Conservation (phyloP, 2,797 vertebrate species). For the Chelmon rostratus region DNA sequence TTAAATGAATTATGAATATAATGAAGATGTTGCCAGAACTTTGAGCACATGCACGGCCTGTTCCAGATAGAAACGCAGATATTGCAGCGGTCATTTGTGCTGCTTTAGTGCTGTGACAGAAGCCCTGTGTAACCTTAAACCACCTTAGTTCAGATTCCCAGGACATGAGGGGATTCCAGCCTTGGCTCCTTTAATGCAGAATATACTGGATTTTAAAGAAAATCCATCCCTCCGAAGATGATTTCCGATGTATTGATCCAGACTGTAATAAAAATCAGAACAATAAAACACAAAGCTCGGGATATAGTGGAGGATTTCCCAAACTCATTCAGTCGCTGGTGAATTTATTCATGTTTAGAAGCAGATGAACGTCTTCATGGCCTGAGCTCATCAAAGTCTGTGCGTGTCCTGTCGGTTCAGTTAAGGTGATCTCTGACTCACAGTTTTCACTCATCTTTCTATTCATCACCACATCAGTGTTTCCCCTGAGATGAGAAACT, state of each 20-base stretch:
- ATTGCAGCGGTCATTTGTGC: constrained; percentile 36
- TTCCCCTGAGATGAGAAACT: background rate
- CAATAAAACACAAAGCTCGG: background rate
- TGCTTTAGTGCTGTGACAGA: constrained; percentile 61
- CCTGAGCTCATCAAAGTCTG: constrained; percentile 16
- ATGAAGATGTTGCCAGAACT: constrained; percentile 38
- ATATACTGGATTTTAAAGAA: constrained; percentile 46
- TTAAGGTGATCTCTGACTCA: constrained; percentile 41
- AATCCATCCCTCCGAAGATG: constrained; percentile 9
- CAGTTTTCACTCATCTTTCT: constrained; percentile 9
- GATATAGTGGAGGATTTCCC: background rate
- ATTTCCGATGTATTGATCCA: constrained; percentile 17
- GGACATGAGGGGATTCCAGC: constrained; percentile 64
- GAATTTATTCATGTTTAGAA: background rate
- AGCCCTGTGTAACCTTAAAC: constrained; percentile 64
- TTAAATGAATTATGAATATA: constrained; percentile 62
- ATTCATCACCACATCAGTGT: constrained; percentile 25
- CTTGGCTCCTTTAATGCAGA: constrained; percentile 39
- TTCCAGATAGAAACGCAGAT: constrained; percentile 4
- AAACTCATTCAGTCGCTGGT: background rate
- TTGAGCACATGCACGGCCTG: constrained; percentile 36
- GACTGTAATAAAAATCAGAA: background rate
- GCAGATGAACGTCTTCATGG: background rate
- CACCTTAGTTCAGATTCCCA: constrained; percentile 62
- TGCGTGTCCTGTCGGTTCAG: constrained; percentile 27